Conservation (phyloP, 2,888 invertebrate genomes). For the Myopa testacea region DNA sequence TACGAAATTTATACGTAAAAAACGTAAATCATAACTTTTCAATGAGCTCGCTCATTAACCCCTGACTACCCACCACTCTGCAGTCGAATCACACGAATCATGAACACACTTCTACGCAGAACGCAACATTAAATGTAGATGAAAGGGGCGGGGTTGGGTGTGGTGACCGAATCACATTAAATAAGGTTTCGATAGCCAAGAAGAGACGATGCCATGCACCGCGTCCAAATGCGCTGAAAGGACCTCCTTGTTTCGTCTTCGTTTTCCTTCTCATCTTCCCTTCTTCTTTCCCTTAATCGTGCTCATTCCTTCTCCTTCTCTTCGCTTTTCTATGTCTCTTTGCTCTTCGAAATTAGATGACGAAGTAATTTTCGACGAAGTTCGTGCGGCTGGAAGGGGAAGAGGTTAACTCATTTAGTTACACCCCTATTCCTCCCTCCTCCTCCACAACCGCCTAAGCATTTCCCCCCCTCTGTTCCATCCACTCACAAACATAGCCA, state of each 20-base stretch:
- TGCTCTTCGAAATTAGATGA: constrained; percentile 47
- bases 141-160: neutral
- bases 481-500: neutral
- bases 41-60: no score
- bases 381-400: constrained; percentile 49
- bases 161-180: neutral
- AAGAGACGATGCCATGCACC: neutral
- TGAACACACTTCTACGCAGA: neutral
- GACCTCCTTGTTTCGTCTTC: neutral
- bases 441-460: no score
- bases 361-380: constrained; percentile 58
- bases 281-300: no score
- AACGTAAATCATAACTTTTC: no score
- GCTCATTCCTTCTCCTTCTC: no score
- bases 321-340: no score
- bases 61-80: no score
- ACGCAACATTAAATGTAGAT: constrained; percentile 4
- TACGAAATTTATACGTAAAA: no score
- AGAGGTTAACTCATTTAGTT: neutral
- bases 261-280: neutral
- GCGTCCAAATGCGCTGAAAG: neutral
- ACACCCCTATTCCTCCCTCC: neutral
- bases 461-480: neutral
- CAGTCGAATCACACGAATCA: neutral
- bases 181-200: neutral